Evolutionary conservation across 2,888 invertebrate species (phyloP), one percentile per base, ranked within the genome.

Genomic region (Thumatha senex): DNA sequence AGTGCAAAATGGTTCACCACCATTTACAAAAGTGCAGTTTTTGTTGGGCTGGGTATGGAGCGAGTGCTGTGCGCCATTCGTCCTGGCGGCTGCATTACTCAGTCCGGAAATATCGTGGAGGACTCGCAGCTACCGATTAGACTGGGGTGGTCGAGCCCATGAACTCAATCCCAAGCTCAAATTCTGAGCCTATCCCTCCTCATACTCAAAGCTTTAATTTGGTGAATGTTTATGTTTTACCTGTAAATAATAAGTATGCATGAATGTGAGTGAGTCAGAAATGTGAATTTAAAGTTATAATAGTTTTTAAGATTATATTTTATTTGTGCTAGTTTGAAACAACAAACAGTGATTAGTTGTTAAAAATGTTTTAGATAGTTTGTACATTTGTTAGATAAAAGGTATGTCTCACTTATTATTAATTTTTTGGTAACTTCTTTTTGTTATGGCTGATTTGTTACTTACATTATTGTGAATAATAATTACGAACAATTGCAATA

Each of bases 71-170:
- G 97, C 98, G 58, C 96, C 98, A 3, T 96, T 97, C 78, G 93
- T 98, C 58, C 96, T 98, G 82, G 91, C 97, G 34, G 94, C 95
- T 73, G 98, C 99, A 34, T 92, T 99, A 49, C 93, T 96, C 74
- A 95, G 96, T 82, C 97, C 98, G 0, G 94, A 96, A 58, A 98
- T 99, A 74, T 94, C 95, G 81, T 99, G 99, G 99, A 93, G 99
- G 74, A 95, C 97, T 76, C 95, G 98, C 75, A 94, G 95, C 68
- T 99, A 97, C 89, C 95, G 96, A 82, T 93, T 99, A 58, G 95
- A 96, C 70, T 99, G 99, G 99, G 99, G 99, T 58, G 99, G 99
- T 33, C 91, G 96, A 41, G 98, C 98, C 43, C 98, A 98, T 78
- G 97, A 97, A 92, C 93, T 97, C 64, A 95, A 95, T 80, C 94